A percentile compares a stretch with the other conserved stretches of the same genome.
These are phyloP conservation scores for Tichodroma muraria DNA, from an alignment of 2,113 vertebrate species.

Conservation along the genomic window DNA sequence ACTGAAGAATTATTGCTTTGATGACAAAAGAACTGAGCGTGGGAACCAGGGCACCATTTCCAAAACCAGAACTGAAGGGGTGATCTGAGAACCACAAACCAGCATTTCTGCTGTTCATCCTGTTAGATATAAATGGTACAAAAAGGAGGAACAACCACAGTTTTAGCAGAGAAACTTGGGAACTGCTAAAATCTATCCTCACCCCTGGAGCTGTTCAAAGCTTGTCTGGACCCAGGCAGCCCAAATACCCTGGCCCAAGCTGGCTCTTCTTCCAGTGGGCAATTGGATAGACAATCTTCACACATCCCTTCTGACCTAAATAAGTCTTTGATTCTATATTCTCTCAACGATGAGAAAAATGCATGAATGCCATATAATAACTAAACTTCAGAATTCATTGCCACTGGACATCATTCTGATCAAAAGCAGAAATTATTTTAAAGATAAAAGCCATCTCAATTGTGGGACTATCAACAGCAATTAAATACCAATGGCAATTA, in stretches of 20 bases:
- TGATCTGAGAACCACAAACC: background rate
- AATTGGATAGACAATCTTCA: background rate
- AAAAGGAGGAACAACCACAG: background rate
- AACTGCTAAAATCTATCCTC: background rate
- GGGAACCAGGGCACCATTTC: background rate
- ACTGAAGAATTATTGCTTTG: background rate
- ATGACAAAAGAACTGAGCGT: background rate
- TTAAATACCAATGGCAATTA: background rate
- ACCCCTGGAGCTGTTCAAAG: background rate
- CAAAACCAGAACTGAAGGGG: background rate
- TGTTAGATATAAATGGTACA: background rate
- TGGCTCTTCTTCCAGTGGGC: background rate
- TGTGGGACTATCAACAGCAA: background rate
- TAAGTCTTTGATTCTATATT: background rate
- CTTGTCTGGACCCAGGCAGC: background rate
- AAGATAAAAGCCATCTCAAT: background rate
- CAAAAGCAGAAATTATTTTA: background rate
- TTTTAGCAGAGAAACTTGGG: background rate
- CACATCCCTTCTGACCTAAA: background rate
- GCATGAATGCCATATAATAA: background rate
- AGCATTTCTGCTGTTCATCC: background rate
- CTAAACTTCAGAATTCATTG: background rate
- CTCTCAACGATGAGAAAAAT: background rate
- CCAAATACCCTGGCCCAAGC: background rate
- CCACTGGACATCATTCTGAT: background rate